These are phyloP conservation scores for Distichodus sexfasciatus DNA, from an alignment of 2,797 vertebrate species.

Conservation along the genomic window DNA sequence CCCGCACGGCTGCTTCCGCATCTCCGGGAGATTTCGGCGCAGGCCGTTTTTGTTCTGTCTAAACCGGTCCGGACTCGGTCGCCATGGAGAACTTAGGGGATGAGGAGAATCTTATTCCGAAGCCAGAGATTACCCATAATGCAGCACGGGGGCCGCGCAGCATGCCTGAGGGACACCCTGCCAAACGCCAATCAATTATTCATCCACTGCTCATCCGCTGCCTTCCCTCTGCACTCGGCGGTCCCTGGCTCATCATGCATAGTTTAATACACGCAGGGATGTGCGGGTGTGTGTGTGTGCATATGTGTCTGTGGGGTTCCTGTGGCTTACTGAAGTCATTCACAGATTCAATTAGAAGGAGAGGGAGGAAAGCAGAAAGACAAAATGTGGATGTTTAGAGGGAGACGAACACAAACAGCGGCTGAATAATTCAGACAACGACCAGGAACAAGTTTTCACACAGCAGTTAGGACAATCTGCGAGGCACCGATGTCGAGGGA, in stretches of 20 bases:
- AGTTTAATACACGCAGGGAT: conserved; percentile 20
- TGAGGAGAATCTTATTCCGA: conserved; percentile 19
- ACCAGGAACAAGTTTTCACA: no score
- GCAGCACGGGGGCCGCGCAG: conserved; percentile 39
- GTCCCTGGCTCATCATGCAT: conserved; percentile 41
- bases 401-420: not conserved
- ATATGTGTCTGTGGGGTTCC: not conserved
- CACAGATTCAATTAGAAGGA: not conserved
- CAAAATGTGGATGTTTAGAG: not conserved
- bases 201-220: conserved; percentile 45
- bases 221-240: conserved; percentile 33
- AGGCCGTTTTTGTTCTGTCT: not conserved
- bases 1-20: not conserved
- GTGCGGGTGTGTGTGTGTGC: not conserved
- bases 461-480: not conserved
- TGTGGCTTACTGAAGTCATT: not conserved
- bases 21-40: not conserved
- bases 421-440: no score
- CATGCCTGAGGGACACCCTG: conserved; percentile 47
- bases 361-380: not conserved
- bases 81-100: conserved; percentile 27
- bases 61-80: conserved; percentile 6
- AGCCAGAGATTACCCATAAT: conserved; percentile 40
- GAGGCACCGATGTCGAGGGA: no score
- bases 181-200: conserved; percentile 53